These are phyloP conservation scores for Zapornia atra DNA, from an alignment of 2,113 vertebrate genomes.

Conservation along the genomic window DNA sequence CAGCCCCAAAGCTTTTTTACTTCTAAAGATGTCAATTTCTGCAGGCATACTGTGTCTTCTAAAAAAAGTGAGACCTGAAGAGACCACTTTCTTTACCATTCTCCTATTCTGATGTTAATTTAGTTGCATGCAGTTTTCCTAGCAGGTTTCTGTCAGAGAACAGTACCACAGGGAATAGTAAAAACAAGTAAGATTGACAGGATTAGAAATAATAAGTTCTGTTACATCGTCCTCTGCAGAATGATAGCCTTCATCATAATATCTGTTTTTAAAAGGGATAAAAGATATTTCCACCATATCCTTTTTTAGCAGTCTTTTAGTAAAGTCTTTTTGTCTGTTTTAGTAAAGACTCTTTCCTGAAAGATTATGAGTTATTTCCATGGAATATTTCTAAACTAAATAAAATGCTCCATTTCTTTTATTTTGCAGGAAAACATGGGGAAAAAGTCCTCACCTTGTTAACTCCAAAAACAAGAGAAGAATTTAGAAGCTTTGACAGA, in stretches of 20 bases:
- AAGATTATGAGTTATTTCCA: neutral
- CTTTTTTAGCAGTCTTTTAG: neutral
- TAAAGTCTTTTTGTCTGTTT: neutral
- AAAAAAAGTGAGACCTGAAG: neutral
- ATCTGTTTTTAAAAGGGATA: neutral
- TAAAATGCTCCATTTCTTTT: neutral
- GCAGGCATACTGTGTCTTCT: neutral
- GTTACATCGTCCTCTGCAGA: neutral
- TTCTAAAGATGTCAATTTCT: neutral
- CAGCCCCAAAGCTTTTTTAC: neutral
- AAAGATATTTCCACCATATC: neutral
- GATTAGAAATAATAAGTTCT: neutral
- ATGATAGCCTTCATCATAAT: neutral
- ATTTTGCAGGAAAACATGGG: neutral
- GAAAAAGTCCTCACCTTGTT: neutral
- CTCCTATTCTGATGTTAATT: neutral
- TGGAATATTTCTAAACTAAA: neutral
- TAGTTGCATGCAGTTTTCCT: neutral
- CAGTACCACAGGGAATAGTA: neutral
- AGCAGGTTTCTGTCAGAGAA: neutral
- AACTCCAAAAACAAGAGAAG: neutral
- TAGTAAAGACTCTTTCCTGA: neutral
- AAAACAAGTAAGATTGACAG: neutral
- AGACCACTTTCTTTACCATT: neutral
- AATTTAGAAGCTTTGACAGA: neutral